Base-by-base conservation (phyloP, 35 echinoderm and acorn worm species). In the Chiridota heheva region DNA sequence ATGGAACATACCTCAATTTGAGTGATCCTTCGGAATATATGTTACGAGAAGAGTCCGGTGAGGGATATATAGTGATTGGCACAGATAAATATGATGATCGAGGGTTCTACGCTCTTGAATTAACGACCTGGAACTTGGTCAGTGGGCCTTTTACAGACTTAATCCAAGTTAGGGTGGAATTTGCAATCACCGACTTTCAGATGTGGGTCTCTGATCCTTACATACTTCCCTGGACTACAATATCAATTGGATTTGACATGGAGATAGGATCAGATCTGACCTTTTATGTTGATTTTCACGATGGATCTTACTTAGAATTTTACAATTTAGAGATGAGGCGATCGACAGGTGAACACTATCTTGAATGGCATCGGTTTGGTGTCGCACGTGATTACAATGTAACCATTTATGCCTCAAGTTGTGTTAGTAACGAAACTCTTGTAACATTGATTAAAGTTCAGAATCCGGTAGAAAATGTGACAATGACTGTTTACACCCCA, bases 161-260 rank as follows among this genome's bases (percentile, higher is more conserved):
- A 17, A 68, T 96, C 0, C 51, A 69, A 15, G 68, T 96, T 4
- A 68, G 82, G 43, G 88, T 96, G 5, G 87, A 96, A 57, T 96
- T 72, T 62, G 82, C 83, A 7, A 90, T 96, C 44, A 86, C 69
- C 16, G 92, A 90, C 42, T 76, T 96, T n/a, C 42, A 58, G 27
- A 96, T 96, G 70, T 86, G 76, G 77, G 88, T 86, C 1, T 96
- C 92, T 2, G 92, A 96, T 29, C 80, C 85, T 30, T 96, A 96
- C 39, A 86, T 96, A 17, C 77, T 86, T 37, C 87, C 92, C 3
- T 65, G 60, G 47, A 86, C 83, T 0, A 78, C 69, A 0, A 96
- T 96, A 24, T 70, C 75, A 20, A 70, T 96, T 24, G 57, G 42
- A 34, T 96, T 90, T 78, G 92, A 96, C 69, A 82, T 96, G 82